Percentiles rank a stretch among this genome's conserved stretches.
Evolutionary conservation across 2,113 vertebrate genomes (phyloP).

Genomic region (Mesembrinibis cayennensis): DNA sequence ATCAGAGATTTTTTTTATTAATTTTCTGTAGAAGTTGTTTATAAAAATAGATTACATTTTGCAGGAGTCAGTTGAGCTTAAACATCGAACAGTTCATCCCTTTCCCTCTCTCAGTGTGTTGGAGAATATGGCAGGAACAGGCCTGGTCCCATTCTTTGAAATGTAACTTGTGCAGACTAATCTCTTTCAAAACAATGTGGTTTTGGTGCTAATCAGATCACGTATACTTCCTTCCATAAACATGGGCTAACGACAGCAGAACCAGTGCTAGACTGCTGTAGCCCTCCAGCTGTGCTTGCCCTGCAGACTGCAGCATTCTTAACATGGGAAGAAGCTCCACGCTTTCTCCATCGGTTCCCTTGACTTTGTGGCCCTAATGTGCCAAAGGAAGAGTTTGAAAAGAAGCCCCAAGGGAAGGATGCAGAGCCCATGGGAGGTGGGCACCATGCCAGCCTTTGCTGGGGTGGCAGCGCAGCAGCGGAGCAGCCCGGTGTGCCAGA

Average conservation of each 20-base stretch:
- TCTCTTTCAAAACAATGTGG: too few species aligned
- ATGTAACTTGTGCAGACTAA: too few species aligned
- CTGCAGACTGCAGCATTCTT: not conserved
- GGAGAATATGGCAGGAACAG: not conserved
- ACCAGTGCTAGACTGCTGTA: accelerated
- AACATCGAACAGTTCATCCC: not conserved
- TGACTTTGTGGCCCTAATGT: not conserved
- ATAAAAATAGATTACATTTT: not conserved
- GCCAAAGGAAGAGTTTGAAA: not conserved
- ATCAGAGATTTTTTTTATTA: not conserved
- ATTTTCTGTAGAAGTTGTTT: too few species aligned
- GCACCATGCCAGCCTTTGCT: not conserved
- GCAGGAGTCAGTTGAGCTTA: not conserved
- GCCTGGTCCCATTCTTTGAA: not conserved
- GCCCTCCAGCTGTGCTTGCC: not conserved
- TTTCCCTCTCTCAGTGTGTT: not conserved
- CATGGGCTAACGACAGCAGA: not conserved
- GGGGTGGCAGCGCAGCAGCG: accelerated
- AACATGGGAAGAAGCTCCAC: not conserved
- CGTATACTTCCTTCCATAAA: accelerated
- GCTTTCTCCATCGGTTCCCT: not conserved
- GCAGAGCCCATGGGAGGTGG: accelerated
- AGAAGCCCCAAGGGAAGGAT: not conserved
- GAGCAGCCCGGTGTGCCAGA: not conserved
- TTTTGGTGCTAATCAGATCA: accelerated